Percentiles rank a stretch among this genome's conserved stretches.
phyloP scores from a whole-genome alignment of 2,113 vertebrate genomes.

The Athene cunicularia region DNA sequence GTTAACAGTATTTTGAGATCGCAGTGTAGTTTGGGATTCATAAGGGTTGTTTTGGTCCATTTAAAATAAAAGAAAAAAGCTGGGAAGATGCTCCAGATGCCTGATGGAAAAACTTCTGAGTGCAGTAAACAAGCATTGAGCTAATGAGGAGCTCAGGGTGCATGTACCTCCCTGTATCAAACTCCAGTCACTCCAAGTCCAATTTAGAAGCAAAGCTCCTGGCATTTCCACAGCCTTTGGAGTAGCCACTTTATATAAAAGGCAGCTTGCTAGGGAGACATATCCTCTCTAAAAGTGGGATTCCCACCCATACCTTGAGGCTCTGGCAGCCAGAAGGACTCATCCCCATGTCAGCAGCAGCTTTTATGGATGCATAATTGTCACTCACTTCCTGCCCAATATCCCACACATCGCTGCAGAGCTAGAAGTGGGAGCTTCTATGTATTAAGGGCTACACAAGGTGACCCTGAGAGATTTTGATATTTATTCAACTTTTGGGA shows the following conservation, averaged over 20 bases:
- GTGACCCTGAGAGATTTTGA: not conserved
- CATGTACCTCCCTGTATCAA: fast-evolving
- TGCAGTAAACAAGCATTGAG: not conserved
- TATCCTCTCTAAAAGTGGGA: not conserved
- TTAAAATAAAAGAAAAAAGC: not conserved
- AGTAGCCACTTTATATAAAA: not conserved
- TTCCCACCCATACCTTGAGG: not conserved
- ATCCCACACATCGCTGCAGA: not conserved
- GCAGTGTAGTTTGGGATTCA: not conserved
- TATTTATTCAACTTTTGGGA: not conserved
- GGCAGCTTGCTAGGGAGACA: not conserved
- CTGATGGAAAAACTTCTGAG: not conserved
- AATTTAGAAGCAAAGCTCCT: not conserved
- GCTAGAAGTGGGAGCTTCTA: not conserved
- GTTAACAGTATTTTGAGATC: not conserved
- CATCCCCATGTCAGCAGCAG: not conserved
- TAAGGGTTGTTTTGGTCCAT: not conserved
- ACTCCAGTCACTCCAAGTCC: not conserved
- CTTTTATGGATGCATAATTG: not conserved
- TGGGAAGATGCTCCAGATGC: not conserved
- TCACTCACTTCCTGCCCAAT: not conserved
- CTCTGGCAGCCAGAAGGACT: not conserved
- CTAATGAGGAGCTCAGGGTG: not conserved
- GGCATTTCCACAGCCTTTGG: not conserved
- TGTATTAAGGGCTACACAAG: not conserved